These are phyloP conservation scores for Chrysolina americana DNA, from an alignment of 2,888 invertebrate species.

Conservation along the genomic window DNA sequence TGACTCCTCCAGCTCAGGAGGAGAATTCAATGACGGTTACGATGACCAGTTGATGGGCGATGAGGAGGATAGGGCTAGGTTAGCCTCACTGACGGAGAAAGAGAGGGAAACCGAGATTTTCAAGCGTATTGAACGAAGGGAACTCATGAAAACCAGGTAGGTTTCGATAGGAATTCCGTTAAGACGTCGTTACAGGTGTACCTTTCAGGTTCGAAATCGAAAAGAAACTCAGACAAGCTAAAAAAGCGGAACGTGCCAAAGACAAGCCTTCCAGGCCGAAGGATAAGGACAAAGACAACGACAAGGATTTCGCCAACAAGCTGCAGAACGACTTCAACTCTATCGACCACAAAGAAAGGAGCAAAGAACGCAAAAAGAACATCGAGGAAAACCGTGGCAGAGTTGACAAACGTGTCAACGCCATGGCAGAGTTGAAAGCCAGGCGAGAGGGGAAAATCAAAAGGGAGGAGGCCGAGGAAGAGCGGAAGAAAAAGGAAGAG, in stretches of 20 bases:
- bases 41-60: conserved; percentile 98
- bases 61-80: conserved; percentile 90
- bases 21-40: conserved; percentile 96
- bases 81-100: conserved; percentile 95
- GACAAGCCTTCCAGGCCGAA: conserved; percentile 78
- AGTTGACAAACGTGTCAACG: conserved; percentile 81
- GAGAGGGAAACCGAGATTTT: conserved; percentile 98
- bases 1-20: conserved; percentile 77
- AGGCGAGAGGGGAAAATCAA: conserved; percentile 89
- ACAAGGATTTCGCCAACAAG: conserved; percentile 73
- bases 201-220: conserved; percentile 90
- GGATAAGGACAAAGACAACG: conserved; percentile 82
- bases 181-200: conserved; percentile 10
- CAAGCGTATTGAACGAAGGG: conserved; percentile 94
- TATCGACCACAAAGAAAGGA: conserved; percentile 83
- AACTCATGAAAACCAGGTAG: conserved; percentile 89
- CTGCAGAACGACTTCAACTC: conserved; percentile 67
- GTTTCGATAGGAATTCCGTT: neutral
- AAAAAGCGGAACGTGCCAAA: conserved; percentile 80
- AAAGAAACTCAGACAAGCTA: conserved; percentile 89
- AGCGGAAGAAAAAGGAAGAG: conserved; percentile 73
- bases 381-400: conserved; percentile 89
- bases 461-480: conserved; percentile 75
- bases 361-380: conserved; percentile 90
- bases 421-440: conserved; percentile 93